A percentile compares a stretch with the other conserved stretches of the same genome.
Evolutionary conservation across 2,888 invertebrate species (phyloP).

Genomic region (Acanthacorydalis orientalis): DNA sequence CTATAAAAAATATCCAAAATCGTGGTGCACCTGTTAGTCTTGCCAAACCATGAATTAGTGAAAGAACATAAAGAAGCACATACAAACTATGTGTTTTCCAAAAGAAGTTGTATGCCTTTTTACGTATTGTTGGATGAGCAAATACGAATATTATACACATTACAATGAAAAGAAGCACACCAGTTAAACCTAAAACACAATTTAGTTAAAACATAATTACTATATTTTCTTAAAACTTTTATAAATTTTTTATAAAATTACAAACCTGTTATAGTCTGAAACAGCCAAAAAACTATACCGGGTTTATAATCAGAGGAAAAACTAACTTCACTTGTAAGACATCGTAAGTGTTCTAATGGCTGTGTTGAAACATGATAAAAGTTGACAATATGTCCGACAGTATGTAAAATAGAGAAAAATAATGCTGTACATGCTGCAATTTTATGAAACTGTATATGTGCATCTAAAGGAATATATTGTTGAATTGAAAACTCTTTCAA

Average conservation of each 20-base stretch:
- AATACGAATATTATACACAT: constrained; percentile 96
- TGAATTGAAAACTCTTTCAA: constrained; percentile 86
- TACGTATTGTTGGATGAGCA: constrained; percentile 81
- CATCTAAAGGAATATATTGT: constrained; percentile 85
- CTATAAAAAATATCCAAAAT: constrained; percentile 89
- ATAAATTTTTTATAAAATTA: constrained; percentile 5
- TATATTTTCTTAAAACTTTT: not conserved
- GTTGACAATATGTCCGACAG: constrained; percentile 89
- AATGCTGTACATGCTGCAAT: constrained; percentile 89
- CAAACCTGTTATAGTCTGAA: constrained; percentile 81
- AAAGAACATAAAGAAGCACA: constrained; percentile 67
- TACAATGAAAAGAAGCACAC: constrained; percentile 71
- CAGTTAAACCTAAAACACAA: constrained; percentile 52
- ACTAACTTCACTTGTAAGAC: constrained; percentile 83
- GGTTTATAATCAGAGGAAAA: constrained; percentile 90
- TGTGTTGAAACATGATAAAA: constrained; percentile 96
- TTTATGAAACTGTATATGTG: constrained; percentile 94
- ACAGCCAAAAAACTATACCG: constrained; percentile 89
- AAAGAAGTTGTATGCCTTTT: constrained; percentile 88
- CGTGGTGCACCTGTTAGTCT: constrained; percentile 78
- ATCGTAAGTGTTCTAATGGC: constrained; percentile 78
- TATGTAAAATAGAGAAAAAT: constrained; percentile 83
- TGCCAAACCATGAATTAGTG: constrained; percentile 79
- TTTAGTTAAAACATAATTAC: constrained; percentile 1
- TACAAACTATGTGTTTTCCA: constrained; percentile 89